These are phyloP conservation scores for Drosophila kanapiae DNA, from an alignment of 1,140 invertebrate genomes.

Conservation along the genomic window DNA sequence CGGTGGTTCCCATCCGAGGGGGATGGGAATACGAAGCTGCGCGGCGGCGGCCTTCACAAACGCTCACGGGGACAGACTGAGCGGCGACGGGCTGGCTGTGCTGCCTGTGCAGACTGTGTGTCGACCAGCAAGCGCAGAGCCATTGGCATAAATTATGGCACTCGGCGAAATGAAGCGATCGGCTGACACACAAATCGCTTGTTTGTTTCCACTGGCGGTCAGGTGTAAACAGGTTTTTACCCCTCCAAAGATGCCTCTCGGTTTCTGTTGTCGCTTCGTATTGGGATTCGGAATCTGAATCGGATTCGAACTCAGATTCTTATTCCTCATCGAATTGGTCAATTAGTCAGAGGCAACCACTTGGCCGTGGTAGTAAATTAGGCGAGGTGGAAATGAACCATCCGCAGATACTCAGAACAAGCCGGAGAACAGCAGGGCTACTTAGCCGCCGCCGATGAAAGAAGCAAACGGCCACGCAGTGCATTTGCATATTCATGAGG, in stretches of 20 bases:
- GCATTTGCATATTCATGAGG: conserved; percentile 75
- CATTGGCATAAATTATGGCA: conserved; percentile 78
- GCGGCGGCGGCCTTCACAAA: conserved; percentile 61
- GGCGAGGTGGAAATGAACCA: conserved; percentile 58
- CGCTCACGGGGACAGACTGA: conserved; percentile 68
- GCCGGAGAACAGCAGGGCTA: conserved; percentile 39
- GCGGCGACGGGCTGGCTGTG: conserved; percentile 52
- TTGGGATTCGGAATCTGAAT: conserved; percentile 22
- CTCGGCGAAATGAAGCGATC: conserved; percentile 70
- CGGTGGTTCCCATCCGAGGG: conserved; percentile 7
- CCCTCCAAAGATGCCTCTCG: conserved; percentile 14
- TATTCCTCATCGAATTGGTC: conserved; percentile 53
- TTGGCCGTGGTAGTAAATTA: conserved; percentile 66
- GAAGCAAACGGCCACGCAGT: conserved; percentile 43
- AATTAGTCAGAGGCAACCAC: conserved; percentile 74
- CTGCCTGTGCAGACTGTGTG: conserved; percentile 67
- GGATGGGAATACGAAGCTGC: conserved; percentile 9
- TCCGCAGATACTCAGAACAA: conserved; percentile 12
- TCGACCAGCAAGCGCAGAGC: conserved; percentile 55
- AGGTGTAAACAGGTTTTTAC: conserved; percentile 68
- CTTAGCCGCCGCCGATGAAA: conserved; percentile 40
- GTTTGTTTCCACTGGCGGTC: conserved; percentile 62
- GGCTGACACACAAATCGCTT: conserved; percentile 77
- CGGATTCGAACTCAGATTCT: conserved; percentile 27
- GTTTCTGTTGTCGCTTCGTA: conserved; percentile 19